Percentiles rank a stretch among this genome's conserved stretches.
Conservation (phyloP, 2,888 invertebrate genomes). For the Sarcophaga caerulescens region DNA sequence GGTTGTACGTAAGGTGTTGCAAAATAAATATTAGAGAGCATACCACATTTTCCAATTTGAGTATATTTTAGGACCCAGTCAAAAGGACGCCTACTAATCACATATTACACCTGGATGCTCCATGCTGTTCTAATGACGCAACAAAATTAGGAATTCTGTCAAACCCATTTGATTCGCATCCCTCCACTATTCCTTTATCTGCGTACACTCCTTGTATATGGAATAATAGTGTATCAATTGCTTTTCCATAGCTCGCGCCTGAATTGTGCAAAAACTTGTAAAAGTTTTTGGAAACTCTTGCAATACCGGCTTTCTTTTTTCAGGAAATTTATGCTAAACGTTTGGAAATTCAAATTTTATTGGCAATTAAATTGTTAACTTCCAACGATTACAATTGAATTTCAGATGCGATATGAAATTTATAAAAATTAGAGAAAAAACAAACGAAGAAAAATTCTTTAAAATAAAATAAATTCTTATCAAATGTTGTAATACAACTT, state of each 20-base stretch:
- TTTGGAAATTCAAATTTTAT: constrained; percentile 48
- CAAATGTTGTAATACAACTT: constrained; percentile 60
- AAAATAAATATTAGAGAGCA: too few relatives aligned
- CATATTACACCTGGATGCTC: too few relatives aligned
- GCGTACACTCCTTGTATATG: too few relatives aligned
- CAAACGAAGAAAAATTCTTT: neutral
- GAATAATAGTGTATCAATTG: too few relatives aligned
- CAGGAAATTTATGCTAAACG: constrained; percentile 33
- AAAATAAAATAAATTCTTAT: constrained; percentile 14
- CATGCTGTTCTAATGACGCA: too few relatives aligned
- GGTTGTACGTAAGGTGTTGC: too few relatives aligned
- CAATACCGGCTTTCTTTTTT: neutral
- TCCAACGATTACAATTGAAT: constrained; percentile 37
- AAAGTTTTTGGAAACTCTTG: neutral
- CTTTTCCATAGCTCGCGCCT: neutral
- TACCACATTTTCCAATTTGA: too few relatives aligned
- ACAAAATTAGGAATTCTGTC: too few relatives aligned
- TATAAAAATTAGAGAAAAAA: neutral
- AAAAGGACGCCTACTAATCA: too few relatives aligned
- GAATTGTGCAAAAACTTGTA: neutral
- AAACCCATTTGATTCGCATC: too few relatives aligned
- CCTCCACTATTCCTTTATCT: too few relatives aligned
- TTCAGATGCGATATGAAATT: constrained; percentile 33
- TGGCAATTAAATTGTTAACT: constrained; percentile 52
- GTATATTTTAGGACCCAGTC: too few relatives aligned